Conservation (phyloP, 2,888 invertebrate species). For the Oscheius onirici region DNA sequence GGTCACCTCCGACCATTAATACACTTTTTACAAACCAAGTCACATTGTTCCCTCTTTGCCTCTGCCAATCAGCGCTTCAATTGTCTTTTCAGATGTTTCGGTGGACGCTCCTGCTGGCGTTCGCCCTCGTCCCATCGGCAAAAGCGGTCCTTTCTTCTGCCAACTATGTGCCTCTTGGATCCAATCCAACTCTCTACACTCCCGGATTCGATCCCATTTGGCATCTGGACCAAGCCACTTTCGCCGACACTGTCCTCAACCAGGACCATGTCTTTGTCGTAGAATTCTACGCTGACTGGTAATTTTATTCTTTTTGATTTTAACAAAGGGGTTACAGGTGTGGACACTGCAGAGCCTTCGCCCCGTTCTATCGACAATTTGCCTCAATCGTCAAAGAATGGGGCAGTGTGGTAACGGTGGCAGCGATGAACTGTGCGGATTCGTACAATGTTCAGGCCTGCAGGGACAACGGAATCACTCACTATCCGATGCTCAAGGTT, state of each 20-base stretch:
- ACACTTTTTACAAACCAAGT: not conserved
- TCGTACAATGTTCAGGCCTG: slow-evolving; percentile 64
- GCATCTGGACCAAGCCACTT: slow-evolving; percentile 66
- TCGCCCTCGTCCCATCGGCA: slow-evolving; percentile 14
- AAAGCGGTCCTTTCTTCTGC: slow-evolving; percentile 14
- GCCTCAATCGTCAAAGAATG: slow-evolving; percentile 75
- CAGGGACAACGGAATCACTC: slow-evolving; percentile 64
- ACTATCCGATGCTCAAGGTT: slow-evolving; percentile 70
- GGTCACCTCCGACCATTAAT: slow-evolving; percentile 7
- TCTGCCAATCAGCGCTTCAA: not conserved
- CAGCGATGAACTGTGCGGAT: slow-evolving; percentile 70
- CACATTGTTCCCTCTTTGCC: not conserved
- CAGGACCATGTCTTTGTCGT: slow-evolving; percentile 79
- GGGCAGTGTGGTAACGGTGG: slow-evolving; percentile 53
- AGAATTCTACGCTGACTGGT: slow-evolving; percentile 93
- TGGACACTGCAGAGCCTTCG: slow-evolving; percentile 90
- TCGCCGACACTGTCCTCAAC: slow-evolving; percentile 68
- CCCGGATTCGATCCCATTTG: slow-evolving; percentile 70
- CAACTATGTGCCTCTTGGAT: slow-evolving; percentile 56
- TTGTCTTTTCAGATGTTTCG: slow-evolving; percentile 22
- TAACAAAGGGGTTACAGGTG: slow-evolving; percentile 75
- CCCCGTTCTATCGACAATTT: slow-evolving; percentile 84
- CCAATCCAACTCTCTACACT: slow-evolving; percentile 66
- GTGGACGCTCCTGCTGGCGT: slow-evolving; percentile 19
- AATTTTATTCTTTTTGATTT: slow-evolving; percentile 8